Percentiles rank a stretch among this genome's conserved stretches.
These are phyloP conservation scores for Dolichoris vasculosae DNA, from an alignment of 1,140 invertebrate species.

Conservation along the genomic window DNA sequence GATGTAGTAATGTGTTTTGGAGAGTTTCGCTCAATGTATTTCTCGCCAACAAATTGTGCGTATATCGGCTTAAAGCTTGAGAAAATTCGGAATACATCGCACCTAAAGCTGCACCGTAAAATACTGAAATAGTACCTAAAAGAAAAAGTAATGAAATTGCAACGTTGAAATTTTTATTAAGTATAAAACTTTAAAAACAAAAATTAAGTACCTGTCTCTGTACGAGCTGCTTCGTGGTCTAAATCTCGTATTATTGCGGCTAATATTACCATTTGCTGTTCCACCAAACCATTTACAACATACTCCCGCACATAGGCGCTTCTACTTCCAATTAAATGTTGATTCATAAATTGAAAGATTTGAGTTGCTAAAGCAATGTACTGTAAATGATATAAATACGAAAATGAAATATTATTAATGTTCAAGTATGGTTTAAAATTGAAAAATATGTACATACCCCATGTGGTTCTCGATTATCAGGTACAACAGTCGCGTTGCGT, in stretches of 20 bases:
- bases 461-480: slow-evolving; percentile 92
- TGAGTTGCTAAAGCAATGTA: slow-evolving; percentile 87
- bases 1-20: slow-evolving; percentile 83
- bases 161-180: background rate
- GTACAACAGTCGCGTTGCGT: slow-evolving; percentile 79
- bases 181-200: slow-evolving; percentile 10
- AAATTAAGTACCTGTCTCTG: slow-evolving; percentile 80
- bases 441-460: slow-evolving; percentile 77
- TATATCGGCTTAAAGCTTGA: slow-evolving; percentile 84
- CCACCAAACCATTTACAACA: slow-evolving; percentile 79
- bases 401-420: slow-evolving; percentile 55
- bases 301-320: slow-evolving; percentile 75
- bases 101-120: slow-evolving; percentile 82
- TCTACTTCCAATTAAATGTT: slow-evolving; percentile 81
- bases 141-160: slow-evolving; percentile 33
- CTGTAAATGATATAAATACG: slow-evolving; percentile 71
- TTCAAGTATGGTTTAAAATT: slow-evolving; percentile 41
- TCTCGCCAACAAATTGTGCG: slow-evolving; percentile 88
- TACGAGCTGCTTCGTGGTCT: slow-evolving; percentile 87
- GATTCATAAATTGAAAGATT: slow-evolving; percentile 85
- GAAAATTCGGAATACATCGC: slow-evolving; percentile 87
- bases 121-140: slow-evolving; percentile 83
- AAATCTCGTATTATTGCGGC: slow-evolving; percentile 90
- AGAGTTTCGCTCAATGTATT: slow-evolving; percentile 80
- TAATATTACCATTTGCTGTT: slow-evolving; percentile 87